Evolutionary conservation across 2,888 invertebrate species (phyloP), one percentile per base, ranked within the genome.

Genomic region (Prostheceraeus crozeri): DNA sequence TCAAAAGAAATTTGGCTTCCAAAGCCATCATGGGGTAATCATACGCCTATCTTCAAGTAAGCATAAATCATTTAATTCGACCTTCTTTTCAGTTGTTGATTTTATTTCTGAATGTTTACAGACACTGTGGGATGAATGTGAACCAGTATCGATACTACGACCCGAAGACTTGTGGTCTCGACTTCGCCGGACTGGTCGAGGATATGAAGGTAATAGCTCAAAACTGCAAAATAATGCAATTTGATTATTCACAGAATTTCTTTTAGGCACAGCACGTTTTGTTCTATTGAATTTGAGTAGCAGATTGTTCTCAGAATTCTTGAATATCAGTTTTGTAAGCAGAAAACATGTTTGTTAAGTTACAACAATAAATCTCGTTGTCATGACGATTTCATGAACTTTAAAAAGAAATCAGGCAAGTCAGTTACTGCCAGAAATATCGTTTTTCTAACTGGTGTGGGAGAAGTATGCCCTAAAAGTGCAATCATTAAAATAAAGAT

Each of bases 1-100:
- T 81, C 80, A 67, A 90, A 90, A 78, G 85, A 84, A 63, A 74
- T 82, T 52, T 94, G 89, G 79, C 70, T 96, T 66, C 94, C 98
- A 3, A 80, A 82, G 1, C 98, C 98, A 2, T 85, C 96, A 0
- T 99, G 98, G 98, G 96, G 96, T 56, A 99, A 99, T 77, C 98
- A 99, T 75, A 85, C 83, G 0, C 91, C 93, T 57, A 83, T 98
- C 71, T 91, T 94, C 78, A 90, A 86, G 79, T 79, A 68, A 70
- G 70, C 35, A 3, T 35, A 55, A 3, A 16, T 55, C 33, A 14
- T 45, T 14, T 14, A 11, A 11, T 14, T 10, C 8, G 14, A n/a
- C 10, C 8, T 11, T 53, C 8, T 14, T 53, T 53, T 36, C 23
- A 54, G 21, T 35, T 16, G 8, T 60, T 25, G 33, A 16, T 23